These are phyloP conservation scores for Falco punctatus DNA, from an alignment of 2,113 vertebrate genomes.

Conservation along the genomic window DNA sequence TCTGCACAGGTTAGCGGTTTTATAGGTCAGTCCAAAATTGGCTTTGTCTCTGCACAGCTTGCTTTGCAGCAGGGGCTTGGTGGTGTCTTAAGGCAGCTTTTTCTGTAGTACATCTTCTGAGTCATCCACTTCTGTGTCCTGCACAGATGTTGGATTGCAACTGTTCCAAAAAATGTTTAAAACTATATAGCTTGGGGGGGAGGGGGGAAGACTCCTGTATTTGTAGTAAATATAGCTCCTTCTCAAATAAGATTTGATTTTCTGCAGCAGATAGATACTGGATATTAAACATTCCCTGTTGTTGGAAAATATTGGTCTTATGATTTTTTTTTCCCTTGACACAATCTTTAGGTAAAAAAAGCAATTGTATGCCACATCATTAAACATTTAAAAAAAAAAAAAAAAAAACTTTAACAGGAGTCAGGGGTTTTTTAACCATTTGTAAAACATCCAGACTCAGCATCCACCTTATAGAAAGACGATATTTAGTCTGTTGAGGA, in stretches of 20 bases:
- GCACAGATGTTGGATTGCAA: background rate
- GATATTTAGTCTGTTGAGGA: background rate
- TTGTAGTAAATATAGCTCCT: background rate
- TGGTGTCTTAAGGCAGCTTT: background rate
- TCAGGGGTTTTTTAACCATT: fast-evolving
- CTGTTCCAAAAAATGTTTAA: background rate
- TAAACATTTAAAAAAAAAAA: background rate
- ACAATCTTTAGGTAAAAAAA: background rate
- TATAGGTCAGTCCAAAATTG: background rate
- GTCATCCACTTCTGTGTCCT: background rate
- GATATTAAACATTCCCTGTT: background rate
- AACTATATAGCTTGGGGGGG: background rate
- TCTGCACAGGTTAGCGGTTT: background rate
- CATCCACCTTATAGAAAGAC: background rate
- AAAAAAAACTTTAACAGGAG: background rate
- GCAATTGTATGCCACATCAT: background rate
- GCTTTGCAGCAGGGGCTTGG: background rate
- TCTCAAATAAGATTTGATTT: background rate
- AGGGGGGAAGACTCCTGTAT: too few relatives aligned
- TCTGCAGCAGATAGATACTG: background rate
- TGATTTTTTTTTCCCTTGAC: background rate
- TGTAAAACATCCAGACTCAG: background rate
- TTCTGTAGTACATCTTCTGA: background rate
- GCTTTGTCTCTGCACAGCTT: background rate
- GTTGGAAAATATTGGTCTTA: background rate